Evolutionary conservation across 1,140 invertebrate genomes (phyloP).

Genomic region (Anoplophora glabripennis): DNA sequence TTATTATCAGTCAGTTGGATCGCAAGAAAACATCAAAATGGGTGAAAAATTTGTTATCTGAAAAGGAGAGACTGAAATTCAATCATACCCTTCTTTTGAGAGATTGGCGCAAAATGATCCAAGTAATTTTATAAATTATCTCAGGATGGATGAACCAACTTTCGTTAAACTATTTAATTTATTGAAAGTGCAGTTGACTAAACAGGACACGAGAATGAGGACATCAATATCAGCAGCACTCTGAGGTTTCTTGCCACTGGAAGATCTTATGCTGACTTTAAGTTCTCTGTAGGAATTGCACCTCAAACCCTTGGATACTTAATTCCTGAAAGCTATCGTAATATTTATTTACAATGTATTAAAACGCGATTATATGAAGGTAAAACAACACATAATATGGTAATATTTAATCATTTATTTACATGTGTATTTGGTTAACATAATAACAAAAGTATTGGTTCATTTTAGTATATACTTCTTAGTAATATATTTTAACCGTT

Average conservation of each 20-base stretch:
- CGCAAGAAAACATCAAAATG: too few relatives aligned
- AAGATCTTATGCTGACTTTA: conserved; percentile 15
- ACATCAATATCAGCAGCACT: neutral
- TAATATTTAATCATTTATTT: neutral
- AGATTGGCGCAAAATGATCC: conserved; percentile 9
- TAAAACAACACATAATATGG: too few relatives aligned
- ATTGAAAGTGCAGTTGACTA: neutral
- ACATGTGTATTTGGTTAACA: too few relatives aligned
- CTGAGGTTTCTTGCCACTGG: neutral
- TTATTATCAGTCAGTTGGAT: too few relatives aligned
- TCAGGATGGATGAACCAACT: conserved; percentile 8
- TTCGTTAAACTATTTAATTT: conserved; percentile 5
- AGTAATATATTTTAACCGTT: too few relatives aligned
- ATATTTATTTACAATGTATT: conserved; percentile 2
- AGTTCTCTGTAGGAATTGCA: conserved; percentile 18
- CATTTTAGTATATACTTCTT: too few relatives aligned
- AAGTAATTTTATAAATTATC: conserved; percentile 8
- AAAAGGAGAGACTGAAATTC: conserved; percentile 1
- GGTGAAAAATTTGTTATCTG: conserved; percentile 3
- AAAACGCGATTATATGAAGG: conserved; percentile 1
- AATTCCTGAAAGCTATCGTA: conserved; percentile 15
- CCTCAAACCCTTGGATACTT: conserved; percentile 10
- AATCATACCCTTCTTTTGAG: conserved; percentile 3
- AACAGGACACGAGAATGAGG: neutral
- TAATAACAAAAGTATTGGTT: too few relatives aligned